Conservation (phyloP, 2,888 invertebrate species). For the Eristalinus aeneus region DNA sequence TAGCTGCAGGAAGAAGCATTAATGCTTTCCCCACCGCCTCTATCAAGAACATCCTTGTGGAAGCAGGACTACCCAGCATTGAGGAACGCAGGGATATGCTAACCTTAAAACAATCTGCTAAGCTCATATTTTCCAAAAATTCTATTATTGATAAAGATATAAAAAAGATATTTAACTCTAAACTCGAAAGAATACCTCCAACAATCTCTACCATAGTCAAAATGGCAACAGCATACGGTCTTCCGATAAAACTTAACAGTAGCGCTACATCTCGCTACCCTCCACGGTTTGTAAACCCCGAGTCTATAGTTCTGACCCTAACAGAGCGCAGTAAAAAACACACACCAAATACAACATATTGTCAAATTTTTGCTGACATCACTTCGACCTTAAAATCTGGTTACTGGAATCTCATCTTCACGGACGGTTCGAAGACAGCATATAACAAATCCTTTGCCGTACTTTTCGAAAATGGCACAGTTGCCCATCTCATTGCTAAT, state of each 20-base stretch:
- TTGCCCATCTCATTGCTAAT: too few relatives aligned
- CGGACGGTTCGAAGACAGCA: too few relatives aligned
- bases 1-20: slow-evolving; percentile 13
- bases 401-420: too few relatives aligned
- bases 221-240: background rate
- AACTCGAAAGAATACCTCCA: background rate
- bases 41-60: slow-evolving; percentile 4
- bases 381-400: too few relatives aligned
- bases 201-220: slow-evolving; percentile 1
- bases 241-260: background rate
- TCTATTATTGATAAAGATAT: slow-evolving; percentile 11
- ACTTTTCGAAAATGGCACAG: too few relatives aligned
- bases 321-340: too few relatives aligned
- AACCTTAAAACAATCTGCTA: background rate
- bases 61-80: slow-evolving; percentile 1
- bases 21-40: slow-evolving; percentile 20
- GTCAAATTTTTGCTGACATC: too few relatives aligned
- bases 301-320: too few relatives aligned
- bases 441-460: too few relatives aligned
- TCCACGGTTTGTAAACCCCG: slow-evolving; percentile 9
- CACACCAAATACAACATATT: too few relatives aligned
- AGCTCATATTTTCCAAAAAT: slow-evolving; percentile 20
- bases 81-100: slow-evolving; percentile 1
- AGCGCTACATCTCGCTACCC: background rate
- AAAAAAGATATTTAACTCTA: background rate